These are phyloP conservation scores for Delichon dasypus DNA, from an alignment of 2,797 vertebrate species.

Conservation along the genomic window DNA sequence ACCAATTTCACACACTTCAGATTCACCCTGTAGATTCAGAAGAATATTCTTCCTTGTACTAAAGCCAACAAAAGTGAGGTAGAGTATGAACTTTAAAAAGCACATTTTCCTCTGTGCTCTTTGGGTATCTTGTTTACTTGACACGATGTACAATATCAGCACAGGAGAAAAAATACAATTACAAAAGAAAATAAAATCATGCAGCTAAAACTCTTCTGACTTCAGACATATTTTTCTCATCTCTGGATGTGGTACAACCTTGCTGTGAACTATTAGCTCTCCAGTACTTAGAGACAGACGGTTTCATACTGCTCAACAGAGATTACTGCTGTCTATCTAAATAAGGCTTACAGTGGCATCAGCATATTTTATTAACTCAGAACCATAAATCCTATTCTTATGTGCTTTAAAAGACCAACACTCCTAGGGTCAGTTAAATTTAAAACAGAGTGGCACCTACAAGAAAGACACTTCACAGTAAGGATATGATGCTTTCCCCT, in stretches of 20 bases:
- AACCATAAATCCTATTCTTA: slow-evolving; percentile 68
- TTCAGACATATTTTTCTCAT: slow-evolving; percentile 50
- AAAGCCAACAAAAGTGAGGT: neutral
- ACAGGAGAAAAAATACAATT: neutral
- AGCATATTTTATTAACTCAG: slow-evolving; percentile 70
- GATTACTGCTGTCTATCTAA: slow-evolving; percentile 69
- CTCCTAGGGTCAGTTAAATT: slow-evolving; percentile 62
- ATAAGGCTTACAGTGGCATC: slow-evolving; percentile 63
- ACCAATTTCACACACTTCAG: neutral
- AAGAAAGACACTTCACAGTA: neutral
- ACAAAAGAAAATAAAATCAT: slow-evolving; percentile 28
- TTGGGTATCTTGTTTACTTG: slow-evolving; percentile 10
- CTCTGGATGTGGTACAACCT: slow-evolving; percentile 59
- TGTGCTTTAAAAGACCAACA: slow-evolving; percentile 50
- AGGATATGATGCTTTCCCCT: neutral
- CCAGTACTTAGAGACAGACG: slow-evolving; percentile 47
- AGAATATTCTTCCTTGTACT: neutral
- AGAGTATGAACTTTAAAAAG: neutral
- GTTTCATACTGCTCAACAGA: slow-evolving; percentile 63
- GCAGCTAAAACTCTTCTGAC: slow-evolving; percentile 13
- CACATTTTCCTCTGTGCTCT: neutral
- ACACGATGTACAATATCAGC: neutral
- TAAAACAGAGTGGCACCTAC: slow-evolving; percentile 13
- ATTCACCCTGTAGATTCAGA: neutral
- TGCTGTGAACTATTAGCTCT: slow-evolving; percentile 61